Conservation (phyloP, 1,140 invertebrate genomes). For the Euwallacea fornicatus region DNA sequence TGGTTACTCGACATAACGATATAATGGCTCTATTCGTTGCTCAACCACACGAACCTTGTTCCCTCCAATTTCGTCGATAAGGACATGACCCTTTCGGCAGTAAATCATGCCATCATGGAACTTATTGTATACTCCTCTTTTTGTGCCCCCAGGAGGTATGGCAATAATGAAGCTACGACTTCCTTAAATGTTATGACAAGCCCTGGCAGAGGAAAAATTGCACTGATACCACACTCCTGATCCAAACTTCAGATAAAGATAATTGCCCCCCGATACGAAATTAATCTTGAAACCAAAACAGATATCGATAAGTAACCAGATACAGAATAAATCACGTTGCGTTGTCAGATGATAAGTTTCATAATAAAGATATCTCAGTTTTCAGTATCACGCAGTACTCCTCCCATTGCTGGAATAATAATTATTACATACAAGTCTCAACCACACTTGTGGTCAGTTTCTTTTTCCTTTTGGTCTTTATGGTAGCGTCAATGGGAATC, state of each 20-base stretch:
- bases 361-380: conserved; percentile 36
- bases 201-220: not conserved
- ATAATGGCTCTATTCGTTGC: conserved; percentile 25
- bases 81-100: conserved; percentile 12
- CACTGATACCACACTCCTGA: conserved; percentile 10
- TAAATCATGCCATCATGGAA: conserved; percentile 14
- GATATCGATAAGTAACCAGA: conserved; percentile 33
- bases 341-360: conserved; percentile 28
- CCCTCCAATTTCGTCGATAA: conserved; percentile 21
- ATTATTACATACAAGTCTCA: conserved; percentile 36
- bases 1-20: conserved; percentile 26
- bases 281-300: conserved; percentile 22
- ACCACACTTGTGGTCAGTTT: conserved; percentile 25
- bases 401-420: conserved; percentile 27
- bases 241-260: conserved; percentile 12
- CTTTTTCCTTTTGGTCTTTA: conserved; percentile 24
- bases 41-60: conserved; percentile 22
- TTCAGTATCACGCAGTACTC: conserved; percentile 32
- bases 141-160: too few relatives aligned
- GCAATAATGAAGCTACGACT: too few relatives aligned
- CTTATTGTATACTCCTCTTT: not conserved
- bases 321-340: conserved; percentile 24
- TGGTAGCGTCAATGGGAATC: conserved; percentile 39
- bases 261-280: conserved; percentile 22
- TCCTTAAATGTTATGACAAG: too few relatives aligned